phyloP scores from a whole-genome alignment of 2,113 vertebrate species.

The Cyphomyrus discorhynchus region DNA sequence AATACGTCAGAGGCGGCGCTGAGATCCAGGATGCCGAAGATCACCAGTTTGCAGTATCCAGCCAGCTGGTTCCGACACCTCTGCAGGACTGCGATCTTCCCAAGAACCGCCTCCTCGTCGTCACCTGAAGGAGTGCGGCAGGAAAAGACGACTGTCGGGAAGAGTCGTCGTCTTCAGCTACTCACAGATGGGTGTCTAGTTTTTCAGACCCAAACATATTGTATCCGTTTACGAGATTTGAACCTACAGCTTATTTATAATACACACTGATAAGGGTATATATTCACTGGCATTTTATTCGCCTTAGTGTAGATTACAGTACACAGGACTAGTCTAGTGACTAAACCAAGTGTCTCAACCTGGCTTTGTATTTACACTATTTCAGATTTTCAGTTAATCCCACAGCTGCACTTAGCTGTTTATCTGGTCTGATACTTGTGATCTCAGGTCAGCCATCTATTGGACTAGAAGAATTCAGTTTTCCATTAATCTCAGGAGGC shows the following conservation, averaged over 20 bases:
- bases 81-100: conserved; percentile 59
- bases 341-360: not conserved
- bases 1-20: conserved; percentile 69
- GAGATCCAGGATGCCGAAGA: conserved; percentile 72
- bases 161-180: not conserved
- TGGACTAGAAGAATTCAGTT: not conserved
- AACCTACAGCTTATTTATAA: not conserved
- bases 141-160: not conserved
- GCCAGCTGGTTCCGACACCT: conserved; percentile 72
- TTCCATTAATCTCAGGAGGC: not conserved
- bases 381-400: not conserved
- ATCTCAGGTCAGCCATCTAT: not conserved
- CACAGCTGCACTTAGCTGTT: not conserved
- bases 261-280: not conserved
- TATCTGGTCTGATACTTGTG: not conserved
- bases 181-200: not conserved
- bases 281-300: not conserved
- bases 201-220: not conserved
- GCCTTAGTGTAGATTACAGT: not conserved
- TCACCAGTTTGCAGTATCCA: conserved; percentile 76
- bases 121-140: conserved; percentile 17
- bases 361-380: not conserved
- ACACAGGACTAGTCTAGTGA: not conserved
- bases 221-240: not conserved
- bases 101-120: conserved; percentile 37